Evolutionary conservation across 2,113 vertebrate species (phyloP).

Genomic region (Serilophus lunatus): DNA sequence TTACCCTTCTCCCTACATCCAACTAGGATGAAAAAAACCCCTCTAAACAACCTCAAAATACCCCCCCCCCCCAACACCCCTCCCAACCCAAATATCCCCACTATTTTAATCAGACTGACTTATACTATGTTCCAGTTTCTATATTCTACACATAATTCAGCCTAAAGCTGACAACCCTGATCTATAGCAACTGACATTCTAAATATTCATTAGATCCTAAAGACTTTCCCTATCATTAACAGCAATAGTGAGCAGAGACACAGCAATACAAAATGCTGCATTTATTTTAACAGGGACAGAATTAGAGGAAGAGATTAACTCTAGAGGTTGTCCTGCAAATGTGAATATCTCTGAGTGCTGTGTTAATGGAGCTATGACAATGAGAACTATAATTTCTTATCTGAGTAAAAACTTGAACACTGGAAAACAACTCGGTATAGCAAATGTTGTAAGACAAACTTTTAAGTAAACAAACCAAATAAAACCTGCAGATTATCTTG

Average conservation of each 20-base stretch:
- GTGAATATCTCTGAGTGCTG: not conserved
- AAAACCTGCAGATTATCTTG: not conserved
- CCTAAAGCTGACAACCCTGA: not conserved
- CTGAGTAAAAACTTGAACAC: not conserved
- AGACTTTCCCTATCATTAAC: not conserved
- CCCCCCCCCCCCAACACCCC: accelerated
- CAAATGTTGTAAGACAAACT: not conserved
- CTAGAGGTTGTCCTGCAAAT: not conserved
- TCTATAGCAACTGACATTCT: not conserved
- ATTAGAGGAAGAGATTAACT: not conserved
- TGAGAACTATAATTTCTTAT: not conserved
- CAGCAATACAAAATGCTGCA: not conserved
- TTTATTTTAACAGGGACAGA: not conserved
- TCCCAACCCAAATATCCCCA: not conserved
- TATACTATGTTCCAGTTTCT: not conserved
- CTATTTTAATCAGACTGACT: not conserved
- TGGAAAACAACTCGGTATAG: not conserved
- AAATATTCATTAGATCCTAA: not conserved
- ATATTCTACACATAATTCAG: not conserved
- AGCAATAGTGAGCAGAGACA: not conserved
- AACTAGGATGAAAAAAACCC: not conserved
- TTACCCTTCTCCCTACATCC: not conserved
- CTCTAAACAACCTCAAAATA: not conserved
- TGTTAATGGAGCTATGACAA: not conserved
- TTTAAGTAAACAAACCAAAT: not conserved